phyloP scores from a whole-genome alignment of 2,888 invertebrate genomes.

The Monopis laevigella region DNA sequence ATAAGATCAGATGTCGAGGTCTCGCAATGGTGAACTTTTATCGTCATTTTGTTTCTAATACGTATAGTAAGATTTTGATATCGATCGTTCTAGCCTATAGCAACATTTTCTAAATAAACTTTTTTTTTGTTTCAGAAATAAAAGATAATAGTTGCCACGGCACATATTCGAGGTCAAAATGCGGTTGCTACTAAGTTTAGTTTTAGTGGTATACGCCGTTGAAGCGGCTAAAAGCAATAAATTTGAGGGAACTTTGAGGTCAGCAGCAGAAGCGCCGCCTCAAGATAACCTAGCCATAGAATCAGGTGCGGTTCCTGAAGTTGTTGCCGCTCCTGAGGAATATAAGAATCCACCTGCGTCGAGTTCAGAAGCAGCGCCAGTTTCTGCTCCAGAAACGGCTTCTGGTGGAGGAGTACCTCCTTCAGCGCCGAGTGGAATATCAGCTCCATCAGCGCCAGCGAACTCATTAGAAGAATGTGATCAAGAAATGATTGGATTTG shows the following conservation, averaged over 20 bases:
- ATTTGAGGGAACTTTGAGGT: conserved; percentile 55
- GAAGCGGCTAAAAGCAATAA: conserved; percentile 59
- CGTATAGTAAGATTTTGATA: conserved; percentile 9
- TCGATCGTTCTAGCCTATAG: neutral
- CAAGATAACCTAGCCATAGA: conserved; percentile 59
- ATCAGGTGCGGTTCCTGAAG: conserved; percentile 51
- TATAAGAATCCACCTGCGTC: conserved; percentile 52
- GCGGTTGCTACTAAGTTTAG: conserved; percentile 54
- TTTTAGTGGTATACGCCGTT: conserved; percentile 50
- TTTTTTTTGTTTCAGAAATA: conserved; percentile 52
- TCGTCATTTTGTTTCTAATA: conserved; percentile 19
- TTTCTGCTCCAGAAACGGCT: conserved; percentile 51
- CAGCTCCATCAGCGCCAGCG: conserved; percentile 63
- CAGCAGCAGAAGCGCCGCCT: conserved; percentile 56
- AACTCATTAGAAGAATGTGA: conserved; percentile 80
- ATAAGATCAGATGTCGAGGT: conserved; percentile 11
- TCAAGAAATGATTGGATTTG: conserved; percentile 89
- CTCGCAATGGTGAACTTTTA: conserved; percentile 12
- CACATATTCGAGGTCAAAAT: conserved; percentile 42
- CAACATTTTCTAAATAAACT: neutral
- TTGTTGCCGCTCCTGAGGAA: conserved; percentile 53
- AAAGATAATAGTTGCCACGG: conserved; percentile 55
- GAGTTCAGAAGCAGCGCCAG: conserved; percentile 31
- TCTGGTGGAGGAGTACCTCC: conserved; percentile 54
- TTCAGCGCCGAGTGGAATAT: conserved; percentile 56